These are phyloP conservation scores for Drosophila nigricruria DNA, from an alignment of 2,888 invertebrate species.

Conservation along the genomic window DNA sequence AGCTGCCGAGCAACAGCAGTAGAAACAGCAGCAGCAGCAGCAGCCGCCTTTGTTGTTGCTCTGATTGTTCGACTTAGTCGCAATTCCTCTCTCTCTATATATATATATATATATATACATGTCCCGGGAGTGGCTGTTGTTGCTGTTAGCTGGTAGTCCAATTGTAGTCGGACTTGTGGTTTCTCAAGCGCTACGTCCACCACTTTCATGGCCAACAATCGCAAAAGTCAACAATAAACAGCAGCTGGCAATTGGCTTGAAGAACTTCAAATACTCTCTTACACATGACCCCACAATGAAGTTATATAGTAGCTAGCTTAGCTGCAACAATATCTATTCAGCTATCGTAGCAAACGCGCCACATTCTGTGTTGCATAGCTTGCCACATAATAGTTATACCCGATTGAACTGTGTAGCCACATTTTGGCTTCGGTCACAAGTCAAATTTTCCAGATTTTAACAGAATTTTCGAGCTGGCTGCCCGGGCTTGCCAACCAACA, in stretches of 20 bases:
- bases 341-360: no score
- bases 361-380: not conserved
- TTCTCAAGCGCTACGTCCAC: conserved; percentile 41
- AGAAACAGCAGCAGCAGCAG: conserved; percentile 34
- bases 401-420: not conserved
- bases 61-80: conserved; percentile 49
- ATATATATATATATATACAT: not conserved
- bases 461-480: conserved; percentile 43
- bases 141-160: conserved; percentile 22
- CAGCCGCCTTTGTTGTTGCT: conserved; percentile 47
- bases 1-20: conserved; percentile 39
- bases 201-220: conserved; percentile 69
- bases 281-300: not conserved
- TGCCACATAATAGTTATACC: not conserved
- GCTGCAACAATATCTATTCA: not conserved
- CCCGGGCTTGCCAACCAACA: conserved; percentile 11
- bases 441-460: conserved; percentile 53
- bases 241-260: not conserved
- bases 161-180: conserved; percentile 43
- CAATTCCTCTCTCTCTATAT: conserved; percentile 10
- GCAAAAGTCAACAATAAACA: conserved; percentile 34
- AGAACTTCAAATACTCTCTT: conserved; percentile 6
- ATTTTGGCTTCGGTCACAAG: conserved; percentile 31
- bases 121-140: conserved; percentile 13
- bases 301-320: not conserved